Conservation (phyloP, 1,140 invertebrate species). For the Sinella curviseta region DNA sequence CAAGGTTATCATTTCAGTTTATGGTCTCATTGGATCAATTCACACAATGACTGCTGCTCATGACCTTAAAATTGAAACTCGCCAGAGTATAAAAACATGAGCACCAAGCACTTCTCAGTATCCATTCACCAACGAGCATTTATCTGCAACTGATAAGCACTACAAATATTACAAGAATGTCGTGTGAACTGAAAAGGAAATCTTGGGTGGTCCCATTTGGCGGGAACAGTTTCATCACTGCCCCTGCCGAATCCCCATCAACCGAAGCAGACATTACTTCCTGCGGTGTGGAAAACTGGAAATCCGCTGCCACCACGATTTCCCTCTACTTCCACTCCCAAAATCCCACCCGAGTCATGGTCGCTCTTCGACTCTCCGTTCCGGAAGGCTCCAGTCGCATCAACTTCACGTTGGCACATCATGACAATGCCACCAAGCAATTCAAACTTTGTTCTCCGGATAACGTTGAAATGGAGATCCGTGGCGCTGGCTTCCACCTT, state of each 20-base stretch:
- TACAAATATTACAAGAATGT: no score
- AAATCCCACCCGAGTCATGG: background rate
- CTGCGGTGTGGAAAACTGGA: slow-evolving; percentile 35
- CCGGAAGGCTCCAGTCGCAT: slow-evolving; percentile 2
- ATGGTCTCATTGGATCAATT: no score
- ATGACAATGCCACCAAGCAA: background rate
- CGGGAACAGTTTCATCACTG: slow-evolving; percentile 38
- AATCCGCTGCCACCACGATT: background rate
- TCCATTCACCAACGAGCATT: no score
- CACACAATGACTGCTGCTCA: no score
- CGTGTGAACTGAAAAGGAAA: no score
- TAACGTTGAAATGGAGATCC: background rate
- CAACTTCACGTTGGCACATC: background rate
- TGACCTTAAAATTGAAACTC: no score
- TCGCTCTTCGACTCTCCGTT: slow-evolving; percentile 30
- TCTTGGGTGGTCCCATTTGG: slow-evolving; percentile 28
- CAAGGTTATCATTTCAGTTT: no score
- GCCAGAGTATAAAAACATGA: no score
- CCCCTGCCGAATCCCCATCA: background rate
- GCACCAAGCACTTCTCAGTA: no score
- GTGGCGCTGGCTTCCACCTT: slow-evolving; percentile 33
- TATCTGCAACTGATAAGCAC: no score
- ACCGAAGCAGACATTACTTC: slow-evolving; percentile 27
- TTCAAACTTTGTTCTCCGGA: background rate
- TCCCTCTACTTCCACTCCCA: slow-evolving; percentile 30